Conservation (phyloP, 1,140 invertebrate genomes). For the Bombus breviceps region DNA sequence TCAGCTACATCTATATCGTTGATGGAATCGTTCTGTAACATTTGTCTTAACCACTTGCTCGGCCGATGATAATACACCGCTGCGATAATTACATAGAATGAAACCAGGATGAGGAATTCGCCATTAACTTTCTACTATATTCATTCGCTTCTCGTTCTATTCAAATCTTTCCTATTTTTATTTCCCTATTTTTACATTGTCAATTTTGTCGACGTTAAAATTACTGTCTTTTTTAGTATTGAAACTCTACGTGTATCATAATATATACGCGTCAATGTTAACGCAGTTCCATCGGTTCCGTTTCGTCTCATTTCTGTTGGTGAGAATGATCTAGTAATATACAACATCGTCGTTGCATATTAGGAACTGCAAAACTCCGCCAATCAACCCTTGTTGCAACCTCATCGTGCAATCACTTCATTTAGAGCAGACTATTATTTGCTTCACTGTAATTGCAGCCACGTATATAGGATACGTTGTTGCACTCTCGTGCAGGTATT, state of each 20-base stretch:
- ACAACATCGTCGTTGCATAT: background rate
- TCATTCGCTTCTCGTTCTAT: background rate
- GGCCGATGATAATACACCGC: background rate
- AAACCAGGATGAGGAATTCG: background rate
- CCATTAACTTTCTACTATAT: background rate
- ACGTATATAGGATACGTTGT: background rate
- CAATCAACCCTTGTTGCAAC: constrained; percentile 5
- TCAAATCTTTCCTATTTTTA: no score
- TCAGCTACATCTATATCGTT: background rate
- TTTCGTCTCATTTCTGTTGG: background rate
- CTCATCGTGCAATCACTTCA: background rate
- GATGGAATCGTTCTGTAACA: constrained; percentile 6
- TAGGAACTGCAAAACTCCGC: background rate
- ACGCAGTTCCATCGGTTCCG: no score
- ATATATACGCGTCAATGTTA: no score
- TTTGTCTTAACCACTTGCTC: constrained; percentile 2
- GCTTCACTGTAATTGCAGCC: background rate
- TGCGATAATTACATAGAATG: background rate
- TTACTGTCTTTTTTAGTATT: no score
- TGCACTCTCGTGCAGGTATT: background rate
- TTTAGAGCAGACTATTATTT: background rate
- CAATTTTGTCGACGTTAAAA: no score
- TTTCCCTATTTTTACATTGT: no score
- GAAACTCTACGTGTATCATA: no score
- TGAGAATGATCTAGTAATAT: background rate